Conservation (phyloP, 2,888 invertebrate species). For the Nomada goodeniana region DNA sequence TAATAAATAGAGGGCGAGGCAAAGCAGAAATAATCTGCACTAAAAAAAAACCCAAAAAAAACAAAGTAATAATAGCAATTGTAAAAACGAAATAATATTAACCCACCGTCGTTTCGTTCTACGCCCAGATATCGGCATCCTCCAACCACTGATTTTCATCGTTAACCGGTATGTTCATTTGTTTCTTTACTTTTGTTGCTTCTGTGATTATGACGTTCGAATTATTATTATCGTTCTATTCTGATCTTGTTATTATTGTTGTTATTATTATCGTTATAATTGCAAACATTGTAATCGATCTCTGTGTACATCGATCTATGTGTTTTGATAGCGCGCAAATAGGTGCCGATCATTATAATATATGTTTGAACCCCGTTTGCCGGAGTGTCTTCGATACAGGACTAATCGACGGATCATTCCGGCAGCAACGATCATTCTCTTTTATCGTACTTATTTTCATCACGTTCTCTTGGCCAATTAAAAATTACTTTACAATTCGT, state of each 20-base stretch:
- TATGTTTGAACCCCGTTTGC: conserved; percentile 46
- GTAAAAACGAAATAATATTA: conserved; percentile 40
- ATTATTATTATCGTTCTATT: conserved; percentile 68
- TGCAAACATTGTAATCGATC: conserved; percentile 64
- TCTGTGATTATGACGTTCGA: conserved; percentile 71
- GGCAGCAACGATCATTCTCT: conserved; percentile 31
- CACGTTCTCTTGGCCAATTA: conserved; percentile 43
- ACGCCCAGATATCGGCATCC: conserved; percentile 80
- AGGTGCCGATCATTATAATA: conserved; percentile 54
- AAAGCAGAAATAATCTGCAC: not conserved
- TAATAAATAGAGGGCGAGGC: not conserved
- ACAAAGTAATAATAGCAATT: conserved; percentile 10
- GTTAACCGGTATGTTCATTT: conserved; percentile 84
- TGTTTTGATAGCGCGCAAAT: conserved; percentile 53
- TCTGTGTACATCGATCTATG: conserved; percentile 57
- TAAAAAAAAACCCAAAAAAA: conserved; percentile 2
- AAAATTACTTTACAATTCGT: not conserved
- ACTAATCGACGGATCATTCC: conserved; percentile 35
- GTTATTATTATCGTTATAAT: conserved; percentile 69
- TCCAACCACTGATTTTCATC: conserved; percentile 84
- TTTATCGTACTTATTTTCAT: conserved; percentile 7
- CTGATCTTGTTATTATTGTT: conserved; percentile 70
- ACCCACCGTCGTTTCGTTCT: conserved; percentile 72
- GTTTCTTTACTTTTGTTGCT: conserved; percentile 82
- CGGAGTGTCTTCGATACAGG: conserved; percentile 33